A percentile compares a stretch with the other conserved stretches of the same genome.
Conservation (phyloP, 2,888 invertebrate genomes). For the Dysmachus trigonus region DNA sequence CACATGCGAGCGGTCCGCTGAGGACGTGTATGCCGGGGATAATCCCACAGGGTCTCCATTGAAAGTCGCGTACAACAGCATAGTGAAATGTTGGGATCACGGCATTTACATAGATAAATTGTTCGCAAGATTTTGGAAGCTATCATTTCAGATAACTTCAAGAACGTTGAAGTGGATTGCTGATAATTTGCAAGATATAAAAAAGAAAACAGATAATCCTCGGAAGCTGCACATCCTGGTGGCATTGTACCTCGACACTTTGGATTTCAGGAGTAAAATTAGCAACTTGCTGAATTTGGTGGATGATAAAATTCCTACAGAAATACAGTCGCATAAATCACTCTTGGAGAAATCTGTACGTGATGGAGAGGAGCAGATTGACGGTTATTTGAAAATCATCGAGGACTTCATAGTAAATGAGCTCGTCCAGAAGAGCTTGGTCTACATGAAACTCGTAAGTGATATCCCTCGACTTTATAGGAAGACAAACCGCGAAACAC, state of each 20-base stretch:
- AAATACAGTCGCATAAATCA: not conserved
- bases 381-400: conserved; percentile 55
- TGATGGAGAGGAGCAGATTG: conserved; percentile 23
- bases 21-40: not conserved
- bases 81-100: conserved; percentile 77
- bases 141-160: conserved; percentile 83
- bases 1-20: conserved; percentile 30
- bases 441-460: conserved; percentile 81
- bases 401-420: conserved; percentile 62
- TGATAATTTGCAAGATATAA: conserved; percentile 48
- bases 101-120: conserved; percentile 82
- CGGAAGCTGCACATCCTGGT: not conserved
- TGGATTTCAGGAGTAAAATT: conserved; percentile 41
- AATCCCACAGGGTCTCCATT: conserved; percentile 50
- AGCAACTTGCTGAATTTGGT: conserved; percentile 31
- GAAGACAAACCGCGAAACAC: conserved; percentile 88
- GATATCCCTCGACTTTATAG: conserved; percentile 94
- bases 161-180: conserved; percentile 81
- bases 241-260: conserved; percentile 45
- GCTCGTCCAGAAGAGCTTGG: conserved; percentile 65
- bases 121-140: conserved; percentile 87
- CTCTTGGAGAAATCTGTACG: conserved; percentile 44
- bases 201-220: not conserved
- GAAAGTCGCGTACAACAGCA: conserved; percentile 66
- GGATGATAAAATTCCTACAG: conserved; percentile 36